Evolutionary conservation across 2,888 invertebrate genomes (phyloP).

Genomic region (Ophraella communa): DNA sequence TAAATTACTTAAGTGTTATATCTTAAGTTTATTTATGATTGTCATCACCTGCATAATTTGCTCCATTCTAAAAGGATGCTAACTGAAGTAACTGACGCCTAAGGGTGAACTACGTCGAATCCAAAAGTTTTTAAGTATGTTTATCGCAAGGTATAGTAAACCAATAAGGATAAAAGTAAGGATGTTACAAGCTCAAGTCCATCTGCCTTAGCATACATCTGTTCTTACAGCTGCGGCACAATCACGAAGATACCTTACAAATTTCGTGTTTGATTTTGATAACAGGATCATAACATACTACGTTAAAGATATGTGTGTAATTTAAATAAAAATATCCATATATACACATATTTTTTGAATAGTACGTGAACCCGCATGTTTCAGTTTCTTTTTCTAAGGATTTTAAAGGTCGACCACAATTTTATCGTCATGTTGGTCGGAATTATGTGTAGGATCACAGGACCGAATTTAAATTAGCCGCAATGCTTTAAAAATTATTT

Average conservation of each 20-base stretch:
- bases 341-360: slow-evolving; percentile 26
- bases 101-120: slow-evolving; percentile 14
- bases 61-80: background rate
- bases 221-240: slow-evolving; percentile 55
- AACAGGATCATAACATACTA: slow-evolving; percentile 38
- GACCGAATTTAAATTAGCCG: background rate
- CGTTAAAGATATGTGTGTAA: slow-evolving; percentile 21
- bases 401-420: slow-evolving; percentile 28
- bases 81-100: background rate
- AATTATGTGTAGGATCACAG: slow-evolving; percentile 15
- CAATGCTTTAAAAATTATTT: background rate
- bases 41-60: background rate
- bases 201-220: slow-evolving; percentile 52
- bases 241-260: slow-evolving; percentile 51
- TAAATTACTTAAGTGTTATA: too few species aligned
- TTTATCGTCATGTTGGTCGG: slow-evolving; percentile 22
- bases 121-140: slow-evolving; percentile 36
- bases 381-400: slow-evolving; percentile 17
- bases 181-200: slow-evolving; percentile 43
- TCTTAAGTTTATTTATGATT: background rate
- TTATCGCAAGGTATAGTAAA: slow-evolving; percentile 33
- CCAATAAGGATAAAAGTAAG: slow-evolving; percentile 39
- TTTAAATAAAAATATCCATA: slow-evolving; percentile 31
- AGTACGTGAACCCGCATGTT: slow-evolving; percentile 28
- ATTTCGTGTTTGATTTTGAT: slow-evolving; percentile 52